Evolutionary conservation across 64 coral and sea anemone genomes (phyloP).

Genomic region (Trachythela sp.): DNA sequence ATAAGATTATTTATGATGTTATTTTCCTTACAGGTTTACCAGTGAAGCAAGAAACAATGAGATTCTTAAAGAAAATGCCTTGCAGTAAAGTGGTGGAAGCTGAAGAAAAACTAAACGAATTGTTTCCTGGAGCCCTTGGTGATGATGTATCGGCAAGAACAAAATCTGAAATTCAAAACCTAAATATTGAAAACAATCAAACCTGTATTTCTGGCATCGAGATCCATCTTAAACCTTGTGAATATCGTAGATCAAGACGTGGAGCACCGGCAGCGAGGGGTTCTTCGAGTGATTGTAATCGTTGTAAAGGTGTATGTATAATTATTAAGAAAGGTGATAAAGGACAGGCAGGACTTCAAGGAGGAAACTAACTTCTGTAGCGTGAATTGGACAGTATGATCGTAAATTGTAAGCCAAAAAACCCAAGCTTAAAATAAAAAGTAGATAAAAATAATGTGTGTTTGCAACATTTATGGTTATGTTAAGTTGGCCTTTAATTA

Average conservation of each 20-base stretch:
- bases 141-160: background rate
- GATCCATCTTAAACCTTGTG: background rate
- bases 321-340: too few relatives aligned
- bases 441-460: too few relatives aligned
- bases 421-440: too few relatives aligned
- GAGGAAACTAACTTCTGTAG: too few relatives aligned
- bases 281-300: background rate
- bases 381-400: too few relatives aligned
- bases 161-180: background rate
- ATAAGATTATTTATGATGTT: too few relatives aligned
- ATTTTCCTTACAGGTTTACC: background rate
- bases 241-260: background rate
- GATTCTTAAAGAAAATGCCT: background rate
- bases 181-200: background rate
- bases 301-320: too few relatives aligned
- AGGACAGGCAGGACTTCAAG: too few relatives aligned
- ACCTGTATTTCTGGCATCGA: background rate
- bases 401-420: too few relatives aligned
- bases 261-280: background rate
- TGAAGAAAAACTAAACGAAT: background rate
- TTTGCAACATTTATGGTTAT: too few relatives aligned
- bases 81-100: background rate
- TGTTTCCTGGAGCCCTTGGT: background rate
- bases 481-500: too few relatives aligned
- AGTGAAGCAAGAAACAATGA: background rate